Evolutionary conservation across 2,888 invertebrate genomes (phyloP).

Genomic region (Parelbella ahira): DNA sequence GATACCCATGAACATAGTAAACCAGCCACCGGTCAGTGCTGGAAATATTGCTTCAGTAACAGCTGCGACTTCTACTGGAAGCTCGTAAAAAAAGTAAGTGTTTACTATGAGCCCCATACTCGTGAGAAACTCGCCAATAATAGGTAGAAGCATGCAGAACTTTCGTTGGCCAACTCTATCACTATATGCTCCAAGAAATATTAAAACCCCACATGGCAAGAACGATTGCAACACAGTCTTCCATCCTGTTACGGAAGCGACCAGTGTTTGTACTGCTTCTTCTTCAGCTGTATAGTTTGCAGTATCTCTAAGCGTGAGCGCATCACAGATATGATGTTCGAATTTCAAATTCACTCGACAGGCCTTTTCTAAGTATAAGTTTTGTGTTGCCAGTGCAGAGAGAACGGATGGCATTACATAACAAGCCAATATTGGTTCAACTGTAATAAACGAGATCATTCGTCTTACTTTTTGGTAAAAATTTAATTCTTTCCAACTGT

Average conservation of each 20-base stretch:
- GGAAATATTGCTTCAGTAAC: slow-evolving; percentile 91
- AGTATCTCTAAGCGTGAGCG: slow-evolving; percentile 87
- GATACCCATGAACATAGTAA: slow-evolving; percentile 94
- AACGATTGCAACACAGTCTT: slow-evolving; percentile 91
- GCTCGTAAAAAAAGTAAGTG: slow-evolving; percentile 88
- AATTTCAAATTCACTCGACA: slow-evolving; percentile 90
- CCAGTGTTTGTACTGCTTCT: slow-evolving; percentile 85
- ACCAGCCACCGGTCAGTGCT: slow-evolving; percentile 91
- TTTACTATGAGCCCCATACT: slow-evolving; percentile 89
- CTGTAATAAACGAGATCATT: slow-evolving; percentile 84
- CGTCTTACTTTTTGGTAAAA: slow-evolving; percentile 78
- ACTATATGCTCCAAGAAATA: slow-evolving; percentile 91
- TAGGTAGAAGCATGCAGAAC: slow-evolving; percentile 91
- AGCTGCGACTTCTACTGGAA: slow-evolving; percentile 90
- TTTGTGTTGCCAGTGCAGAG: slow-evolving; percentile 89
- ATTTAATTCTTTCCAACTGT: slow-evolving; percentile 72
- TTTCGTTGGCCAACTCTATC: slow-evolving; percentile 85
- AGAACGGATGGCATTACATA: slow-evolving; percentile 84
- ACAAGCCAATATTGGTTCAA: slow-evolving; percentile 87
- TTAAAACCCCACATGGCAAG: slow-evolving; percentile 87
- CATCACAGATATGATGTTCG: slow-evolving; percentile 86
- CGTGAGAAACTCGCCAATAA: slow-evolving; percentile 89
- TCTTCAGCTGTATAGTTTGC: slow-evolving; percentile 80
- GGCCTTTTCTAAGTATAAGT: slow-evolving; percentile 91
- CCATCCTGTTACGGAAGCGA: slow-evolving; percentile 92